Conservation (phyloP, 2,797 vertebrate species). For the Danio albolineatus region DNA sequence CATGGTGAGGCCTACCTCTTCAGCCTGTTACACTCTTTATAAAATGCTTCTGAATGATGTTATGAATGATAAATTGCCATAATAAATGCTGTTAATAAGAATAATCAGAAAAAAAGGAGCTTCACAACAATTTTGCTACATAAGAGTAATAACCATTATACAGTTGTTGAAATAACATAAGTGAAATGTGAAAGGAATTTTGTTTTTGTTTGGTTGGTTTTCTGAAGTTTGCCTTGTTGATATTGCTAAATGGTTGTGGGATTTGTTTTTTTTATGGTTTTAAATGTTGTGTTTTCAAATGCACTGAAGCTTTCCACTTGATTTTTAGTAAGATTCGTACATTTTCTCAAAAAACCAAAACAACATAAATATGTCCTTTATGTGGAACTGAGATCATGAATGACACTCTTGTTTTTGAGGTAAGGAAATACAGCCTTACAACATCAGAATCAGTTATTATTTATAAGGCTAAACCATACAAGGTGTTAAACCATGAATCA, state of each 20-base stretch:
- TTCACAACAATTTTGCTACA: neutral
- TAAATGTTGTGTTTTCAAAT: constrained; percentile 5
- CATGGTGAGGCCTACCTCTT: neutral
- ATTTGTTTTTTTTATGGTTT: neutral
- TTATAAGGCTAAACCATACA: neutral
- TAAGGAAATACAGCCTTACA: neutral
- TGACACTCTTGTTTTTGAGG: constrained; percentile 5
- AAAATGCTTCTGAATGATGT: neutral
- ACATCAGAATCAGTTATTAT: neutral
- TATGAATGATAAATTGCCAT: neutral
- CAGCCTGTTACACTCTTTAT: constrained; percentile 4
- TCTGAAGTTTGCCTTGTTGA: neutral
- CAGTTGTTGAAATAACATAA: neutral
- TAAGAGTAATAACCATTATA: neutral
- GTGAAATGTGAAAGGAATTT: neutral
- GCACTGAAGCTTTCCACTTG: constrained; percentile 14
- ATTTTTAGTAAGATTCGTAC: neutral
- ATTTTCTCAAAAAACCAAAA: neutral
- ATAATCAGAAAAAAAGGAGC: neutral
- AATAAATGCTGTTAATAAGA: neutral
- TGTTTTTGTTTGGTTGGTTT: neutral
- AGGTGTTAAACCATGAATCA: neutral
- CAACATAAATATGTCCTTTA: neutral
- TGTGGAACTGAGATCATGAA: neutral
- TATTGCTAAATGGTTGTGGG: neutral